A percentile compares a stretch with the other conserved stretches of the same genome.
Conservation (phyloP, 2,113 vertebrate species). For the Proteles cristata region DNA sequence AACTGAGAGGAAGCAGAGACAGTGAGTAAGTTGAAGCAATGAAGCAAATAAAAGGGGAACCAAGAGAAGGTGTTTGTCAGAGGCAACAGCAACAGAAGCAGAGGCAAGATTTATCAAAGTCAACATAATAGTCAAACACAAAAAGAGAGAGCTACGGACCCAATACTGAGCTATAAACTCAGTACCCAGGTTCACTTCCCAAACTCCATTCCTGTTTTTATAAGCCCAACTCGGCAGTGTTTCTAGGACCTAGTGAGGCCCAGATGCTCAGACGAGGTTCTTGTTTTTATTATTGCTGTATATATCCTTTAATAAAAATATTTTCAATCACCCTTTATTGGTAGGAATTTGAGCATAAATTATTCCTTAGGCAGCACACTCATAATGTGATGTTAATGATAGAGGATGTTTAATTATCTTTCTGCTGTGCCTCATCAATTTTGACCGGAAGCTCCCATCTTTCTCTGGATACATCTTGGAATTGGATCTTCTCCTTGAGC, state of each 20-base stretch:
- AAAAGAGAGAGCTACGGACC: neutral
- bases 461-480: neutral
- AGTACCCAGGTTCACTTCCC: neutral
- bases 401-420: neutral
- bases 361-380: neutral
- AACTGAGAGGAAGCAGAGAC: neutral
- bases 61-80: neutral
- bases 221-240: neutral
- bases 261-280: neutral
- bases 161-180: neutral
- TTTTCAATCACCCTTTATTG: neutral
- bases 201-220: neutral
- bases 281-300: neutral
- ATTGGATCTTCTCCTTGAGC: neutral
- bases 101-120: neutral
- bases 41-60: neutral
- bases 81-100: neutral
- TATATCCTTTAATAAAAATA: neutral
- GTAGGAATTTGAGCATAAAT: neutral
- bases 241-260: neutral
- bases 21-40: neutral
- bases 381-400: neutral
- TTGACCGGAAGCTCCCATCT: neutral
- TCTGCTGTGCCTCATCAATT: neutral
- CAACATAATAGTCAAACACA: neutral